A percentile compares a stretch with the other conserved stretches of the same genome.
phyloP scores from a whole-genome alignment of 2,113 vertebrate species.

The Osmerus eperlanus region DNA sequence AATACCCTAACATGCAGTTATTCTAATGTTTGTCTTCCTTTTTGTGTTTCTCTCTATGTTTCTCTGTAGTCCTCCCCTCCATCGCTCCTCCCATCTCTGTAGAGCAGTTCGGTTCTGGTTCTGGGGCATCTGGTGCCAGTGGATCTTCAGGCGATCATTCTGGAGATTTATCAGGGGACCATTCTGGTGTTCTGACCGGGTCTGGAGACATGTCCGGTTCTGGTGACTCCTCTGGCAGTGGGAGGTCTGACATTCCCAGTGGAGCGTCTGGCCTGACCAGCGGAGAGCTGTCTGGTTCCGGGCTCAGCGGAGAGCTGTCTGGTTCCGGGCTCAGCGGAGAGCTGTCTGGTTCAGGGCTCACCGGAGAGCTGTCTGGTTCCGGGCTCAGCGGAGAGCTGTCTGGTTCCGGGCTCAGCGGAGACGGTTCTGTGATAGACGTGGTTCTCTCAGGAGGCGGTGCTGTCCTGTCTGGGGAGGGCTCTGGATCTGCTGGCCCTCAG shows the following conservation, averaged over 20 bases:
- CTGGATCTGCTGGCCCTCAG: slow-evolving; percentile 33
- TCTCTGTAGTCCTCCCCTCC: slow-evolving; percentile 65
- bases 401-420: slow-evolving; percentile 53
- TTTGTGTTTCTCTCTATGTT: neutral
- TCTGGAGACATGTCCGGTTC: slow-evolving; percentile 36
- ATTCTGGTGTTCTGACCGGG: slow-evolving; percentile 27
- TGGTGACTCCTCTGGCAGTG: slow-evolving; percentile 53
- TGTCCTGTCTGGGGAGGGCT: slow-evolving; percentile 37
- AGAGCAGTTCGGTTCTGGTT: slow-evolving; percentile 60
- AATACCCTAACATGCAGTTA: neutral
- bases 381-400: slow-evolving; percentile 43
- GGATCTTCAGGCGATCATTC: slow-evolving; percentile 28
- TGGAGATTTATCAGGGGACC: slow-evolving; percentile 56
- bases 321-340: slow-evolving; percentile 30
- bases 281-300: slow-evolving; percentile 26
- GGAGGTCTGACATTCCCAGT: slow-evolving; percentile 59
- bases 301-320: slow-evolving; percentile 33
- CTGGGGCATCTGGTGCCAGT: slow-evolving; percentile 40
- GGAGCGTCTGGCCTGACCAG: slow-evolving; percentile 32
- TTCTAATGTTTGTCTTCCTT: neutral
- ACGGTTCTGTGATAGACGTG: slow-evolving; percentile 50
- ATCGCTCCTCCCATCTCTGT: slow-evolving; percentile 59
- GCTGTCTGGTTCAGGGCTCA: too few relatives aligned
- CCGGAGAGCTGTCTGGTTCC: too few relatives aligned
- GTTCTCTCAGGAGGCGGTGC: slow-evolving; percentile 46